Conservation (phyloP, 2,797 vertebrate species). For the Peromyscus aztecus region DNA sequence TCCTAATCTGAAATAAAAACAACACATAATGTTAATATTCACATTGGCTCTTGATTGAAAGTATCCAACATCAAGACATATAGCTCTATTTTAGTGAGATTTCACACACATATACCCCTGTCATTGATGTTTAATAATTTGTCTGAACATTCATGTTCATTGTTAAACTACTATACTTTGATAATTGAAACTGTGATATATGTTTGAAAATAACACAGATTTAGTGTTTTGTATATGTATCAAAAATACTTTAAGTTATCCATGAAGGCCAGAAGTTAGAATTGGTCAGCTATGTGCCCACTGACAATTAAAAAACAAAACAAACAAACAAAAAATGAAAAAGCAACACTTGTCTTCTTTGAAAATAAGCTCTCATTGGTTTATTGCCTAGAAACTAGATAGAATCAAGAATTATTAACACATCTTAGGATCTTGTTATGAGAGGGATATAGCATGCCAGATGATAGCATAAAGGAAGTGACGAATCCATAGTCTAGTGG, state of each 20-base stretch:
- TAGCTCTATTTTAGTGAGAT: background rate
- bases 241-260: background rate
- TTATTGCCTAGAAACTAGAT: background rate
- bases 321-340: background rate
- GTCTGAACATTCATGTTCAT: background rate
- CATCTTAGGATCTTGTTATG: background rate
- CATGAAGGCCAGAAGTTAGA: slow-evolving; percentile 21
- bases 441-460: background rate
- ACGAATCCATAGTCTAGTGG: background rate
- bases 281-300: background rate
- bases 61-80: background rate
- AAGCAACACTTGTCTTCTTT: background rate
- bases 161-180: slow-evolving; percentile 27
- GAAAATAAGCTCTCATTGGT: background rate
- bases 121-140: background rate
- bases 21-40: background rate
- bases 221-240: background rate
- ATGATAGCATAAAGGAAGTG: background rate
- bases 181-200: slow-evolving; percentile 15
- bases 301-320: background rate
- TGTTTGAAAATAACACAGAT: background rate
- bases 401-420: slow-evolving; percentile 13
- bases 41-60: background rate
- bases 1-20: background rate
- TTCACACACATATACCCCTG: background rate